Evolutionary conservation across 1,140 invertebrate species (phyloP), one percentile per base, ranked within the genome.

Genomic region (Sycobia sp.): DNA sequence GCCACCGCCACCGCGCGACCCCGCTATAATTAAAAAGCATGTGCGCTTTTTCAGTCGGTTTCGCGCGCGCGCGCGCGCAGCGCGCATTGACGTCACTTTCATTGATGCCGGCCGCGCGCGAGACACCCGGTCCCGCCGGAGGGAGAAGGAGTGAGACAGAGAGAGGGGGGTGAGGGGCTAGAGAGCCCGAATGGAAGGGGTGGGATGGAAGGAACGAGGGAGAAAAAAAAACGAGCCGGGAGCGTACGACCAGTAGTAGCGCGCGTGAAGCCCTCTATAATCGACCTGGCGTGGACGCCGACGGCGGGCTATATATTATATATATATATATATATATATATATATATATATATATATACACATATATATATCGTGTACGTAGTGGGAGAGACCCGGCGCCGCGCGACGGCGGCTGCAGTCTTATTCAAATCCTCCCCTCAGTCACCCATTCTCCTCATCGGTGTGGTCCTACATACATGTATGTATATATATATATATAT

Each of bases 81-180:
- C 18, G 5, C 29, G 23, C n/a, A 7, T 67, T 82, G 79, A 80
- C 80, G 78, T 82, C 77, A 82, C 79, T 80, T 80, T 82, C 78
- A 82, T 82, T 81, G 80, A 81, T 80, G 79, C 75, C 75, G 73
- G 18, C 5, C 39, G 14, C 38, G 38, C 25, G 18, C 13, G 18
- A 22, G n/a, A 27, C 44, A n/a, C 16, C 20, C 9, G 3, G 22
- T 46, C 11, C 20, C 43, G 22, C 43, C 3, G 9, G 43, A 4
- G 13, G 1, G 13, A 14, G 20, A 4, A n/a, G n/a, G n/a, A n/a
- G n/a, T n/a, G n/a, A n/a, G n/a, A n/a, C n/a, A n/a, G n/a, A n/a
- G n/a, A n/a, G n/a, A n/a, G n/a, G 5, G 1, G 39, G 10, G 39
- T 5, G 1, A 11, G 9, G 41, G 3, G 8, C 20, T 4, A 1